A percentile compares a stretch with the other conserved stretches of the same genome.
These are phyloP conservation scores for Glaucopsyche alexis DNA, from an alignment of 2,888 invertebrate species.

Conservation along the genomic window DNA sequence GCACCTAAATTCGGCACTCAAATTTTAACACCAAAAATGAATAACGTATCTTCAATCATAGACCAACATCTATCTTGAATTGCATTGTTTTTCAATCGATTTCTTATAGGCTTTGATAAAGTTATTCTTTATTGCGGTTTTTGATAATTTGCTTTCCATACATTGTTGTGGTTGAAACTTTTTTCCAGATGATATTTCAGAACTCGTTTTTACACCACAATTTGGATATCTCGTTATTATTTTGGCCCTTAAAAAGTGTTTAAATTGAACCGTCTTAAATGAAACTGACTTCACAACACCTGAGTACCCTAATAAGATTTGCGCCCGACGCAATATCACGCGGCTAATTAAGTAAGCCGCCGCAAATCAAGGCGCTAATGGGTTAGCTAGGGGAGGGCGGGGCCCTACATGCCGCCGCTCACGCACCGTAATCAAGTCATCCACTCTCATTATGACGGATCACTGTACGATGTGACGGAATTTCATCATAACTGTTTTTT, in stretches of 20 bases:
- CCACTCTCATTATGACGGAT: background rate
- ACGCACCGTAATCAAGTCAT: slow-evolving; percentile 6
- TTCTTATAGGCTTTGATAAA: too few relatives aligned
- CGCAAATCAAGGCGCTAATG: slow-evolving; percentile 43
- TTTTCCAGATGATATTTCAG: too few relatives aligned
- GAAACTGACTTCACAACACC: background rate
- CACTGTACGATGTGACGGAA: background rate
- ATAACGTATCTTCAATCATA: background rate
- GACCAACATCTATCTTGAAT: background rate
- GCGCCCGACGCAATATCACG: slow-evolving; percentile 39
- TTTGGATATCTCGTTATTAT: background rate
- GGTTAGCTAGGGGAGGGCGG: slow-evolving; percentile 37
- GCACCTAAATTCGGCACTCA: background rate
- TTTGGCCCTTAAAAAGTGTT: background rate
- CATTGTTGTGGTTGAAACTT: too few relatives aligned
- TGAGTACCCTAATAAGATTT: background rate
- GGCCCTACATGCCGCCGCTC: background rate
- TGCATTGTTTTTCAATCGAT: too few relatives aligned
- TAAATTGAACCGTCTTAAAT: background rate
- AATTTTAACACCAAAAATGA: background rate
- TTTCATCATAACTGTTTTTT: background rate
- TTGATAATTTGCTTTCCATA: too few relatives aligned
- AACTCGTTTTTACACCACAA: too few relatives aligned
- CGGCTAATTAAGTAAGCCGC: slow-evolving; percentile 44
- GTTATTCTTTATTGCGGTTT: too few relatives aligned